Percentiles rank a stretch among this genome's conserved stretches.
These are phyloP conservation scores for Adoxophyes honmai DNA, from an alignment of 1,140 invertebrate genomes.

Conservation along the genomic window DNA sequence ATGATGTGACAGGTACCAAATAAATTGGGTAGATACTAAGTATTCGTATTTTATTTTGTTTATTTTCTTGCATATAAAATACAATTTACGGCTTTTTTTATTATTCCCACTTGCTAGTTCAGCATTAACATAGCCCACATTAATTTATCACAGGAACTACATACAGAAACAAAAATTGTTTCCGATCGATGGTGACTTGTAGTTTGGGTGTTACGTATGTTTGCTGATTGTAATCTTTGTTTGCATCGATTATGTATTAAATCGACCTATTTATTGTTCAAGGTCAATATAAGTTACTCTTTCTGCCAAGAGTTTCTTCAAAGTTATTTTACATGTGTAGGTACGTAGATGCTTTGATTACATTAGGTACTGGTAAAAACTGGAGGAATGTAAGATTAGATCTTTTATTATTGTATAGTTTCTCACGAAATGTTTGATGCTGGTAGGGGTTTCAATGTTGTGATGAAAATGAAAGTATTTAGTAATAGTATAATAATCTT, in stretches of 20 bases:
- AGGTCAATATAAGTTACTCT: neutral
- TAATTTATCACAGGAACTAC: neutral
- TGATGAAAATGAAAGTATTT: constrained; percentile 45
- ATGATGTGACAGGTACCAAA: neutral
- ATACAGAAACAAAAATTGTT: neutral
- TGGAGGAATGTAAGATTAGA: no score
- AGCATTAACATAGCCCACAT: neutral
- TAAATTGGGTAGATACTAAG: neutral
- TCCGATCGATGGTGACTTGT: neutral
- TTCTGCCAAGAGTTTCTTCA: no score
- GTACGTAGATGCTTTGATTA: no score
- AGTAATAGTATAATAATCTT: constrained; percentile 74
- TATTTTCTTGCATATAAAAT: no score
- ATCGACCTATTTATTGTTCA: neutral
- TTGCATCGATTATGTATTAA: neutral
- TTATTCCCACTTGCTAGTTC: neutral
- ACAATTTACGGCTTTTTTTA: neutral
- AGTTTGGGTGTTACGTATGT: neutral
- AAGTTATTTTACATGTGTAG: no score
- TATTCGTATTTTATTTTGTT: neutral
- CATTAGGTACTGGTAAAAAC: no score
- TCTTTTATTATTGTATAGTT: no score
- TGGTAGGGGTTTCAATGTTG: neutral
- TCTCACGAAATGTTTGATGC: no score
- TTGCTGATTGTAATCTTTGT: neutral